Percentiles rank a stretch among this genome's conserved stretches.
Evolutionary conservation across 2,797 vertebrate species (phyloP).

Genomic region (Menidia menidia): DNA sequence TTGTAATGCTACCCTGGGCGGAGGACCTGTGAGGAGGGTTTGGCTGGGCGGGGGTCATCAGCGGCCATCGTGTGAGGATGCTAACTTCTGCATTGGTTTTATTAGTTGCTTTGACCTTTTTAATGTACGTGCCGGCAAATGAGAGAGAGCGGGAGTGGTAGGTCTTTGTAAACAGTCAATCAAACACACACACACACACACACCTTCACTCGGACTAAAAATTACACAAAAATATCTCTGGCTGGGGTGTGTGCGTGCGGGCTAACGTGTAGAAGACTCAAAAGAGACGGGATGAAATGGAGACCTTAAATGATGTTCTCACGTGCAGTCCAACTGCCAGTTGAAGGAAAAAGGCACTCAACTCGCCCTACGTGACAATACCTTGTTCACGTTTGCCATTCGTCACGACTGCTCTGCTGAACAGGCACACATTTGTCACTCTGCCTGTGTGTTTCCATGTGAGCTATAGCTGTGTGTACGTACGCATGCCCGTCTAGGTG

Average conservation of each 20-base stretch:
- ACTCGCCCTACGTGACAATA: conserved; percentile 83
- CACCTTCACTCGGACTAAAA: conserved; percentile 77
- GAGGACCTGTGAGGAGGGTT: conserved; percentile 84
- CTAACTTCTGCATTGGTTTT: neutral
- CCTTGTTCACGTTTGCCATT: conserved; percentile 72
- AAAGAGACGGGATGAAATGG: conserved; percentile 6
- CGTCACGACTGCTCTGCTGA: conserved; percentile 73
- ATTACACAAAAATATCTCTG: conserved; percentile 87
- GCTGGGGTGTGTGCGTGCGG: conserved; percentile 72
- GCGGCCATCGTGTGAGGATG: conserved; percentile 13
- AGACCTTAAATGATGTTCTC: conserved; percentile 33
- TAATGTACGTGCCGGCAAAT: conserved; percentile 47
- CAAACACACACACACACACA: conserved; percentile 52
- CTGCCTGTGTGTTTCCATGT: conserved; percentile 26
- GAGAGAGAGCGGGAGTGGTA: conserved; percentile 35
- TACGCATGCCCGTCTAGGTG: neutral
- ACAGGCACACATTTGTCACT: conserved; percentile 19
- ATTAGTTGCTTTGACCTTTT: conserved; percentile 31
- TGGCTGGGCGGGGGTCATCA: conserved; percentile 63
- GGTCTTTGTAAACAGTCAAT: conserved; percentile 69
- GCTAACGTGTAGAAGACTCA: conserved; percentile 28
- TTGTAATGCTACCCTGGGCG: conserved; percentile 72
- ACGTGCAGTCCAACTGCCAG: conserved; percentile 89
- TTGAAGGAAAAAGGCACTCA: conserved; percentile 98
- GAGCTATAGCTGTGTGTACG: conserved; percentile 28